phyloP scores from a whole-genome alignment of 2,888 invertebrate genomes.

The Campopleginae sp. region DNA sequence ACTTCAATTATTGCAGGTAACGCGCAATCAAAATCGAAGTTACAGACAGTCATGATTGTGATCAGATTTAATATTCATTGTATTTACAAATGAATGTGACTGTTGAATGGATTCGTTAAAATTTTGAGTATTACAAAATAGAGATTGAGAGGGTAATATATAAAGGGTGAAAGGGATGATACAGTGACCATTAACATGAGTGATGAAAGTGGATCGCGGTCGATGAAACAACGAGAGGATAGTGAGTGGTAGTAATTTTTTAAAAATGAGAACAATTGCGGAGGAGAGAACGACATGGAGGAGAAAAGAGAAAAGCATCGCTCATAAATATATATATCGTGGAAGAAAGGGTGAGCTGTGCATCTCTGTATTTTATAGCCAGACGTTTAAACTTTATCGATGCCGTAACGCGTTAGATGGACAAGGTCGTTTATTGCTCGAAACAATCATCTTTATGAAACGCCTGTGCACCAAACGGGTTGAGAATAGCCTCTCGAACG shows the following conservation, averaged over 20 bases:
- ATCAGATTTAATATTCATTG: slow-evolving; percentile 18
- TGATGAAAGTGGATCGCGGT: slow-evolving; percentile 4
- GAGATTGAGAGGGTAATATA: slow-evolving; percentile 7
- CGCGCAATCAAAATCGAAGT: slow-evolving; percentile 27
- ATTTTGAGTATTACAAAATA: slow-evolving; percentile 51
- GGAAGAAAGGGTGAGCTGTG: slow-evolving; percentile 7
- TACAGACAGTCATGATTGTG: slow-evolving; percentile 7
- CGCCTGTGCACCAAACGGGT: slow-evolving; percentile 64
- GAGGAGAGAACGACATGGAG: slow-evolving; percentile 6
- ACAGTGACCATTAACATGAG: slow-evolving; percentile 55
- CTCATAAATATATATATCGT: neutral
- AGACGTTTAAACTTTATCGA: slow-evolving; percentile 78
- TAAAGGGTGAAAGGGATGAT: slow-evolving; percentile 31
- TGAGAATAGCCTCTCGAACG: neutral
- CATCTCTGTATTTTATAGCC: slow-evolving; percentile 70
- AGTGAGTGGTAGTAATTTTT: slow-evolving; percentile 49
- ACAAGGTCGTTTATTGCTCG: slow-evolving; percentile 78
- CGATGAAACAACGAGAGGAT: slow-evolving; percentile 2
- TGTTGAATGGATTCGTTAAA: slow-evolving; percentile 40
- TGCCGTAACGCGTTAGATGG: slow-evolving; percentile 74
- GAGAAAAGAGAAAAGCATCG: neutral
- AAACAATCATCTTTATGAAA: slow-evolving; percentile 77
- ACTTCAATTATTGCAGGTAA: neutral
- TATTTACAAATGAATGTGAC: slow-evolving; percentile 22
- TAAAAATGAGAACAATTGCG: slow-evolving; percentile 26